Base-by-base conservation (phyloP, 2,797 vertebrate species). In the Galago senegalensis region DNA sequence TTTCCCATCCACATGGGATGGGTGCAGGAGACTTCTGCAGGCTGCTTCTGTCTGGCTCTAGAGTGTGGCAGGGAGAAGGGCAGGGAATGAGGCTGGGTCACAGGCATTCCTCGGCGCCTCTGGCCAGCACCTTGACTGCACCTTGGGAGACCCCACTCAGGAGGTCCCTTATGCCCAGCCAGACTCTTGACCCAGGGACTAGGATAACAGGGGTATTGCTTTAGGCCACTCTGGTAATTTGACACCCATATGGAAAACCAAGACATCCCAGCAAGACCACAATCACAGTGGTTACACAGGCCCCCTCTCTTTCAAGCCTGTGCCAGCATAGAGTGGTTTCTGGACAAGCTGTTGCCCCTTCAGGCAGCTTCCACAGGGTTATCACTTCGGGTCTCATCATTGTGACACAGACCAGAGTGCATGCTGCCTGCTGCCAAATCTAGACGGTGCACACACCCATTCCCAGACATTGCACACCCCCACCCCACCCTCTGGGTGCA, bases 161-260 rank as follows among this genome's bases (percentile, higher is more conserved):
- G 79, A 14, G 43, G 25, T 27, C 25, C 4, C 17, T 27, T 31
- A 21, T 40, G 23, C 34, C 14, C 0, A 25, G 27, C 49, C 8
- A 0, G 0, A 7, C 17, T 46, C 65, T 49, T 69, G 37, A 34
- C 37, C 20, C 31, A 3, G 5, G 18, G 58, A 31, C 43, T 58
- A 7, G 21, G 61, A 5, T 17, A n/a, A 29, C 2, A 43, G 18
- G 23, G 37, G n/a, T 0, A 0, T 61, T 1, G 21, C n/a, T 87
- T 49, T 81, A 20, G 37, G 20, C 18, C 4, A 9, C 8, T 80
- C 56, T 18, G n/a, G 58, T 58, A 31, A 67, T 80, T 75, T 46
- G 58, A 53, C 25, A 63, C 3, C 17, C 34, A 27, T 56, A 14
- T n/a, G 29, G 67, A 73, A 89, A 53, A n/a, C 34, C 34, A 46